Evolutionary conservation across 2,888 invertebrate genomes (phyloP), one percentile per base, ranked within the genome.

Genomic region (Carcina quercana): DNA sequence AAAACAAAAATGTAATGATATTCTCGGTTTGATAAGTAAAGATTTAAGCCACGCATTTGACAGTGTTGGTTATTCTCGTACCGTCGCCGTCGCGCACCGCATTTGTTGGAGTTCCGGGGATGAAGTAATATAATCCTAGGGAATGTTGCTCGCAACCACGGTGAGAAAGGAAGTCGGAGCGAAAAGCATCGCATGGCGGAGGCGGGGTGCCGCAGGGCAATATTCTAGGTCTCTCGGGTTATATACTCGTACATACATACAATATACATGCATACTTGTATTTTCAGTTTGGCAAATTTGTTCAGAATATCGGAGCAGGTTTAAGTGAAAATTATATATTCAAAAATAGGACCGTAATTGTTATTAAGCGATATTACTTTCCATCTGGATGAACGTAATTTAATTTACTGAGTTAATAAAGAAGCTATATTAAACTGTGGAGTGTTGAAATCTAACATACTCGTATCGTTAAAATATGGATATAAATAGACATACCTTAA

Each of bases 81-180:
- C 15, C 7, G 14, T 24, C 13, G 15, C 30, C 4, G 13, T 12
- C n/a, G 24, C 3, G 15, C 13, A 11, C n/a, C 20, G 28, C 19
- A 13, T 13, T 10, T 10, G 21, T 21, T 24, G 4, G 24, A 24
- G 28, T 32, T 32, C 27, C 30, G 19, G 22, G 26, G 19, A 20
- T 19, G 15, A 21, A 13, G 32, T 36, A 32, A 32, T 32, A 22
- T 36, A 36, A 36, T 36, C 30, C 36, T 26, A 13, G 15, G 22
- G 32, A 30, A 36, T 32, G 32, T 29, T 24, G 15, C 26, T 30
- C 20, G 25, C 36, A 24, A 27, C 30, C 32, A 30, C 29, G 22
- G 14, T 25, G 36, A 19, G 26, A 32, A 30, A 32, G 32, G 32
- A 29, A 32, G 28, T 15, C 12, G 26, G 27, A 17, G 30, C 15